These are phyloP conservation scores for Antheraea yamamai DNA, from an alignment of 2,888 invertebrate genomes.

Conservation along the genomic window DNA sequence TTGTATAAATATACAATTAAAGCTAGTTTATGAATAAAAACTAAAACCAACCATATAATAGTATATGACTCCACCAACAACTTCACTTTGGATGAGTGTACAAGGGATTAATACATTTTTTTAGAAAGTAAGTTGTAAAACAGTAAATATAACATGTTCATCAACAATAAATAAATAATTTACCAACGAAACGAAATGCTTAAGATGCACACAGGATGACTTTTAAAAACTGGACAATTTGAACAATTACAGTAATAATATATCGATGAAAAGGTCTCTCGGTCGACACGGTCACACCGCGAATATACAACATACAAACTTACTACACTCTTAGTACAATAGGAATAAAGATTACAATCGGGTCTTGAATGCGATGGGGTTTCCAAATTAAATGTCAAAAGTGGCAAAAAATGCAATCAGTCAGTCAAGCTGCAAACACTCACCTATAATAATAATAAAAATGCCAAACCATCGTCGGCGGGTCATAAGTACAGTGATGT, in stretches of 20 bases:
- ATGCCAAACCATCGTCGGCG: conserved; percentile 11
- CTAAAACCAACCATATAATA: too few species aligned
- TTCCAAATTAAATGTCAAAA: conserved; percentile 24
- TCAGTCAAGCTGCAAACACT: conserved; percentile 17
- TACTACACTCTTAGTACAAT: not conserved
- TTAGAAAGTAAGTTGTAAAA: not conserved
- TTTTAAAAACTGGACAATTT: conserved; percentile 21
- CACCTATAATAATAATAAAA: conserved; percentile 22
- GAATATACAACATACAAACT: conserved; percentile 1
- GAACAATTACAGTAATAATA: conserved; percentile 23
- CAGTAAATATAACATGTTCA: conserved; percentile 9
- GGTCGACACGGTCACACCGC: conserved; percentile 16
- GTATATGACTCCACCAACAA: too few species aligned
- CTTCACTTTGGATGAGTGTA: too few species aligned
- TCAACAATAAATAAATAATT: conserved; percentile 17
- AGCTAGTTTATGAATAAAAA: too few species aligned
- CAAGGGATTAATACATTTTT: not conserved
- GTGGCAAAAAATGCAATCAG: conserved; percentile 22
- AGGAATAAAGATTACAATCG: conserved; percentile 12
- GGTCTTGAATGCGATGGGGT: conserved; percentile 1
- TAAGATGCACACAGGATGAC: conserved; percentile 13
- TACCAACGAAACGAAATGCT: not conserved
- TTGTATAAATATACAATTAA: too few species aligned
- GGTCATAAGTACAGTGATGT: not conserved
- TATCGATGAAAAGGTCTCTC: conserved; percentile 22